Conservation (phyloP, 1,140 invertebrate species). For the Dreissena rostriformis region DNA sequence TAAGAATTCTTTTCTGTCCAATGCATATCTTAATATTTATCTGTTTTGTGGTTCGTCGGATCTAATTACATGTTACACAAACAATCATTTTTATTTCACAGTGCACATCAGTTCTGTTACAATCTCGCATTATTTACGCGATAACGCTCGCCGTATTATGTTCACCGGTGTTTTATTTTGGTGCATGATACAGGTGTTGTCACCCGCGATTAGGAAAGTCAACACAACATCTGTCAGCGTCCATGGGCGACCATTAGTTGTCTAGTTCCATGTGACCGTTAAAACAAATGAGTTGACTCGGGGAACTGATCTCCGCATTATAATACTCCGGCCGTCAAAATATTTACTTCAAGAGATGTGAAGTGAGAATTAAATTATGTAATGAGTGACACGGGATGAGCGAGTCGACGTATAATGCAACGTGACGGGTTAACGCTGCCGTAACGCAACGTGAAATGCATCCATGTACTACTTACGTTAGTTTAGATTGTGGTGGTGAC, state of each 20-base stretch:
- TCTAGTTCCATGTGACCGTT: background rate
- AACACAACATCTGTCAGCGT: background rate
- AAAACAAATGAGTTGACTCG: background rate
- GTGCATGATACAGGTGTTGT: background rate
- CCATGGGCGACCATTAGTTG: background rate
- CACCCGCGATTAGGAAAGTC: background rate
- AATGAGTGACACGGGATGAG: background rate
- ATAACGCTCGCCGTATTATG: too few relatives aligned
- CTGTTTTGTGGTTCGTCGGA: too few relatives aligned
- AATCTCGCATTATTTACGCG: too few relatives aligned
- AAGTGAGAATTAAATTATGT: conserved; percentile 3
- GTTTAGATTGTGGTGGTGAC: too few relatives aligned
- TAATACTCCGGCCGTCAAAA: background rate
- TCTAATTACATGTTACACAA: too few relatives aligned
- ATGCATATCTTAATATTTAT: too few relatives aligned
- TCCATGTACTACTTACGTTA: too few relatives aligned
- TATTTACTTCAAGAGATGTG: conserved; percentile 14
- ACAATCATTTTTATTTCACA: too few relatives aligned
- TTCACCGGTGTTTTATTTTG: too few relatives aligned
- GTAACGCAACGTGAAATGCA: too few relatives aligned
- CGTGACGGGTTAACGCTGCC: conserved; percentile 1
- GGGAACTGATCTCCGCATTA: background rate
- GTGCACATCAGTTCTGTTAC: too few relatives aligned
- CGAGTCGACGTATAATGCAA: background rate
- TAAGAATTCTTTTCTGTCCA: too few relatives aligned